phyloP scores from a whole-genome alignment of 2,797 vertebrate species.

The Megaceryle alcyon region DNA sequence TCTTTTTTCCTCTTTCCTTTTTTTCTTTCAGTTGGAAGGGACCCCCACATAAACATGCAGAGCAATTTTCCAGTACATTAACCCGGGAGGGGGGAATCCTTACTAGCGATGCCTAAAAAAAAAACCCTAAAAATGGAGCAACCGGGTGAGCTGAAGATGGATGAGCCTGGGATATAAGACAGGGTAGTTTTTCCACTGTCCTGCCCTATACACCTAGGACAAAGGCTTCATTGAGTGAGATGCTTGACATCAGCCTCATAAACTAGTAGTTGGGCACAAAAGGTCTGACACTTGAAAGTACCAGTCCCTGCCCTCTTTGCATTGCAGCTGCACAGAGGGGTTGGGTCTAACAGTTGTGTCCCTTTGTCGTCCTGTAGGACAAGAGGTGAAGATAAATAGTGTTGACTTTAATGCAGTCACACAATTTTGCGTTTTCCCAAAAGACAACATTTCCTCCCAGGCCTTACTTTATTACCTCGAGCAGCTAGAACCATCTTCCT shows the following conservation, averaged over 20 bases:
- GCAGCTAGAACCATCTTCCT: constrained; percentile 55
- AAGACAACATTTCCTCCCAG: constrained; percentile 82
- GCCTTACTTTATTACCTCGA: constrained; percentile 50
- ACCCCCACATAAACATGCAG: constrained; percentile 98
- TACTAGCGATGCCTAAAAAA: constrained; percentile 86
- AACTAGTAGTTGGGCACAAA: constrained; percentile 97
- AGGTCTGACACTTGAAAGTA: constrained; percentile 97
- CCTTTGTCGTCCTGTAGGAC: constrained; percentile 78
- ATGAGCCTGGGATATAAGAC: constrained; percentile 95
- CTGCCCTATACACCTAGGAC: constrained; percentile 92
- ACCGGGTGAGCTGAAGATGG: constrained; percentile 90
- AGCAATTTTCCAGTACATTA: constrained; percentile 99
- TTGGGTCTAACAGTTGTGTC: constrained; percentile 84
- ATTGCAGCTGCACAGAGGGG: constrained; percentile 85
- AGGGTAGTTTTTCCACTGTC: constrained; percentile 98
- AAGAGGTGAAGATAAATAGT: constrained; percentile 88
- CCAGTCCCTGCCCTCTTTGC: constrained; percentile 88
- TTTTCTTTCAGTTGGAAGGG: constrained; percentile 93
- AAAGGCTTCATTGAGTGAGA: constrained; percentile 99
- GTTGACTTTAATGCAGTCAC: constrained; percentile 83
- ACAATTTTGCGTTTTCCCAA: constrained; percentile 80
- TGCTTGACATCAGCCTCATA: constrained; percentile 99
- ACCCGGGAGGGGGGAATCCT: constrained; percentile 90
- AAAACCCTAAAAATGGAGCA: constrained; percentile 82
- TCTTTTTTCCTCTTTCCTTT: constrained; percentile 81